Percentiles rank a stretch among this genome's conserved stretches.
Conservation (phyloP, 2,888 invertebrate species). For the Netelia melanura region DNA sequence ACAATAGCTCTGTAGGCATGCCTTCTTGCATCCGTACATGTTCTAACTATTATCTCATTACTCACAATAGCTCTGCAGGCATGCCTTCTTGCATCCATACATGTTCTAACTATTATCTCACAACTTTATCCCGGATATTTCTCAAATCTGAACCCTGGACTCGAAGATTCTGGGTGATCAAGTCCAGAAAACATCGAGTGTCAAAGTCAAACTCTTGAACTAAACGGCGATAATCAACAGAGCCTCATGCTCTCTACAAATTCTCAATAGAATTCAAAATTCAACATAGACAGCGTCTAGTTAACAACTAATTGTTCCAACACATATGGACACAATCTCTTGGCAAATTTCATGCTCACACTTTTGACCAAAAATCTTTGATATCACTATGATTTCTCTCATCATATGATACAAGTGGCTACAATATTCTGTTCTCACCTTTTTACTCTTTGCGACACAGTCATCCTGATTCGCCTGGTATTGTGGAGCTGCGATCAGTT, state of each 20-base stretch:
- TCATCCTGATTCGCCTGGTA: conserved; percentile 26
- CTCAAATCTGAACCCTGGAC: conserved; percentile 1
- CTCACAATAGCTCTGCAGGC: conserved; percentile 18
- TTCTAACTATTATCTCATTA: conserved; percentile 2
- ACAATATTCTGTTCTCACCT: background rate
- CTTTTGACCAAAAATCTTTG: no score
- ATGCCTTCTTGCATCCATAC: background rate
- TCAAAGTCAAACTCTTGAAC: conserved; percentile 23
- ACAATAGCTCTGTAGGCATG: conserved; percentile 23
- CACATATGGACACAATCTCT: no score
- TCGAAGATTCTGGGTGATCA: conserved; percentile 34
- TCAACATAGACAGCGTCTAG: background rate
- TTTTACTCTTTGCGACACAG: conserved; percentile 10
- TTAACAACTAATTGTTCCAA: no score
- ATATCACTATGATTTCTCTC: background rate
- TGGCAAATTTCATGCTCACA: no score
- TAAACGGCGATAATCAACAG: conserved; percentile 21
- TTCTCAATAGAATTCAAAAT: conserved; percentile 20
- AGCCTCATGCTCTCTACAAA: conserved; percentile 2
- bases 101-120: conserved; percentile 6
- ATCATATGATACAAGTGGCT: background rate
- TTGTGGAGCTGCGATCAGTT: conserved; percentile 23
- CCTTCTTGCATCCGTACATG: background rate
- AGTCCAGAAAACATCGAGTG: conserved; percentile 22
- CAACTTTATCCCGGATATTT: conserved; percentile 2